These are phyloP conservation scores for Tiliqua scincoides DNA, from an alignment of 2,113 vertebrate genomes.

Conservation along the genomic window DNA sequence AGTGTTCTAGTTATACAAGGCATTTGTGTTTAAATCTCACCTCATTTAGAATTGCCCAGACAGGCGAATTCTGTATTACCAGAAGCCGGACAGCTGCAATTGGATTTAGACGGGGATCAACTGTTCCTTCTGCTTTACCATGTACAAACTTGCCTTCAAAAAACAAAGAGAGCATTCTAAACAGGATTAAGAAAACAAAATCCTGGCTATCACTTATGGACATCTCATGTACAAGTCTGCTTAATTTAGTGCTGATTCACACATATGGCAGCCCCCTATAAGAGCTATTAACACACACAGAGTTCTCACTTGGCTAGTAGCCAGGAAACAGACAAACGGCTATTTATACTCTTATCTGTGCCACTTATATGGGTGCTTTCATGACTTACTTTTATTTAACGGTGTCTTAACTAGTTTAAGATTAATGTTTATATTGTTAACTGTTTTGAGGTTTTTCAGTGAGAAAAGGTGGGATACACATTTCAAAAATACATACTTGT, in stretches of 20 bases:
- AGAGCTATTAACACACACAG: too few relatives aligned
- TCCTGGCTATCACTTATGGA: not conserved
- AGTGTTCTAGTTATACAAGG: not conserved
- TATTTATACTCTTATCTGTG: too few relatives aligned
- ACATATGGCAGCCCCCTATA: not conserved
- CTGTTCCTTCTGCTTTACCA: conserved; percentile 88
- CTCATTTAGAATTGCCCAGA: conserved; percentile 97
- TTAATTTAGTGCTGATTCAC: not conserved
- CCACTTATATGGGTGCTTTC: too few relatives aligned
- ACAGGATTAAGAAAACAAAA: not conserved
- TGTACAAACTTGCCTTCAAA: conserved; percentile 92
- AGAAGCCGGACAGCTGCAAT: conserved; percentile 90
- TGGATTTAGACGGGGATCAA: conserved; percentile 89
- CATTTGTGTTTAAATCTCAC: conserved; percentile 73
- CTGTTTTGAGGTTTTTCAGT: not conserved
- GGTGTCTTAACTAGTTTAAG: not conserved
- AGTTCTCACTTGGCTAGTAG: too few relatives aligned
- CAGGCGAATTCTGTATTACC: conserved; percentile 91
- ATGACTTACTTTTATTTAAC: too few relatives aligned
- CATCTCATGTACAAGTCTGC: not conserved
- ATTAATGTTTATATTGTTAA: not conserved
- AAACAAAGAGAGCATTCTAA: not conserved
- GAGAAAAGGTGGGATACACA: too few relatives aligned
- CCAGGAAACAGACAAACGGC: too few relatives aligned
- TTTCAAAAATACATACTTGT: not conserved